A percentile compares a stretch with the other conserved stretches of the same genome.
These are phyloP conservation scores for Philaenus spumarius DNA, from an alignment of 1,140 invertebrate genomes.

Conservation along the genomic window DNA sequence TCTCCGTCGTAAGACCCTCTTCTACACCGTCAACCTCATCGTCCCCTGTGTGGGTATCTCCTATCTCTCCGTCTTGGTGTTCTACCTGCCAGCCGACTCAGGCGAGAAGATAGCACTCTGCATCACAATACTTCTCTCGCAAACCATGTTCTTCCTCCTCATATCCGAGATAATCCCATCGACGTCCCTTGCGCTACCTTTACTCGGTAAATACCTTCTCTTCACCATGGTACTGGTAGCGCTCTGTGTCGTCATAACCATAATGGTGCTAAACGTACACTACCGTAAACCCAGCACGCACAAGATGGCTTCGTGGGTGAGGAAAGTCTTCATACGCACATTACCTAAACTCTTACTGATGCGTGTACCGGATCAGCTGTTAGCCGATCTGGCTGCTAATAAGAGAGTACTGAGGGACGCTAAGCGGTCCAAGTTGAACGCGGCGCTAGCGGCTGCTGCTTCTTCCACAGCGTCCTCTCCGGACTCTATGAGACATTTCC, in stretches of 20 bases:
- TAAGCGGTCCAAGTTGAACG: conserved; percentile 56
- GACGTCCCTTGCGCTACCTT: conserved; percentile 90
- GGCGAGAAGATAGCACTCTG: conserved; percentile 98
- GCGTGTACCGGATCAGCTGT: conserved; percentile 73
- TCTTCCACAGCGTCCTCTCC: conserved; percentile 61
- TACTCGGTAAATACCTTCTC: conserved; percentile 95
- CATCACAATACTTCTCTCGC: conserved; percentile 96
- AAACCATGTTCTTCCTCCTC: conserved; percentile 98
- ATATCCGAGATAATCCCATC: conserved; percentile 98
- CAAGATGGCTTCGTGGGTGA: conserved; percentile 89
- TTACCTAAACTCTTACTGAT: conserved; percentile 79
- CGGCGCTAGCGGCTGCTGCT: conserved; percentile 48
- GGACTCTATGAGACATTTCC: conserved; percentile 56
- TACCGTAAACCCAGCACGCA: conserved; percentile 98
- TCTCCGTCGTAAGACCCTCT: conserved; percentile 85
- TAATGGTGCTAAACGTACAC: conserved; percentile 97
- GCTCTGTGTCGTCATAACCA: conserved; percentile 93
- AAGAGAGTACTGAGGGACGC: conserved; percentile 56
- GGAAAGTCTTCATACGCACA: conserved; percentile 76
- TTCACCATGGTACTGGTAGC: conserved; percentile 99
- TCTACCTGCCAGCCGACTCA: conserved; percentile 96
- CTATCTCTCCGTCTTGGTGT: conserved; percentile 86
- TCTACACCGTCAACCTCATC: conserved; percentile 95
- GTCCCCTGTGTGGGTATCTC: conserved; percentile 91
- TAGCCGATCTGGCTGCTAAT: conserved; percentile 69